Conservation (phyloP, 64 coral and sea anemone genomes). For the Catalaphyllia jardinei region DNA sequence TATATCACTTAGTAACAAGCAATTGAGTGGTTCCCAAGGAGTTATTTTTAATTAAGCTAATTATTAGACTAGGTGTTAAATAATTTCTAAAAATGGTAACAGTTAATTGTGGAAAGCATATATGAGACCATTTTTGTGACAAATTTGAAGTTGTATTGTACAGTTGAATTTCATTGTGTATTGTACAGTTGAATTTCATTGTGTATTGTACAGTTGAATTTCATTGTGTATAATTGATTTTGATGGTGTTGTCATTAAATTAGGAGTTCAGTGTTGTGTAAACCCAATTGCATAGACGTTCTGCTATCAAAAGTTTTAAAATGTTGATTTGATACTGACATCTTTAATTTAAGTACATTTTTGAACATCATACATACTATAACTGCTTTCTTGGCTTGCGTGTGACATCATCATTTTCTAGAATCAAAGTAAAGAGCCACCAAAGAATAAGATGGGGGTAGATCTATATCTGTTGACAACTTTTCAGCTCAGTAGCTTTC, state of each 20-base stretch:
- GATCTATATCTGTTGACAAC: too few species aligned
- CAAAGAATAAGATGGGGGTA: too few species aligned
- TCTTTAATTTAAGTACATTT: neutral
- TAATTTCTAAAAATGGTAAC: slow-evolving; percentile 16
- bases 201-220: slow-evolving; percentile 33
- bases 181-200: too few species aligned
- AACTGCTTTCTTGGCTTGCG: too few species aligned
- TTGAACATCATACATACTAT: neutral
- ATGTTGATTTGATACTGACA: neutral
- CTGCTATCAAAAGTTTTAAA: slow-evolving; percentile 1
- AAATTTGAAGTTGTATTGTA: slow-evolving; percentile 31
- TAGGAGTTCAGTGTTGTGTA: neutral
- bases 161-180: slow-evolving; percentile 8
- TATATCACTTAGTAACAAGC: neutral
- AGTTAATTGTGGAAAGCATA: neutral
- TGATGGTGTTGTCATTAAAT: slow-evolving; percentile 9
- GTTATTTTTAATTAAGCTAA: neutral
- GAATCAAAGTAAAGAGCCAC: too few species aligned
- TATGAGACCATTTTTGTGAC: neutral
- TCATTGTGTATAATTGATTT: neutral
- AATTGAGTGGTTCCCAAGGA: neutral
- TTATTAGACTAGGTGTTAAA: neutral
- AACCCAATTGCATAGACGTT: neutral
- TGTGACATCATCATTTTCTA: too few species aligned
- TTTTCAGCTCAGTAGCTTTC: too few species aligned